Base-by-base conservation (phyloP, 2,888 invertebrate genomes). In the Emmelina monodactyla region DNA sequence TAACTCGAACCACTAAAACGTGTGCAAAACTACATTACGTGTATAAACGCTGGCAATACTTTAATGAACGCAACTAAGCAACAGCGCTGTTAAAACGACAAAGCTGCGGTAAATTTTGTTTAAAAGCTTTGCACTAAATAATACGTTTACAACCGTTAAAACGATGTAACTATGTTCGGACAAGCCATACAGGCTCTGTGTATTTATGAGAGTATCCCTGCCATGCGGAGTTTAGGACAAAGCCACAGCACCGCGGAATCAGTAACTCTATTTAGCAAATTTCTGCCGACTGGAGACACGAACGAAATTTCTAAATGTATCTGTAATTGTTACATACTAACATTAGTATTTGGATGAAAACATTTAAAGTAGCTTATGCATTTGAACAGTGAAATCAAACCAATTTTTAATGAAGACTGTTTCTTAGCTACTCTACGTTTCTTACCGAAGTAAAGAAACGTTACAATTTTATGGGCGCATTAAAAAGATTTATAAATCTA, bases 81-180 rank as follows among this genome's bases (percentile, higher is more conserved):
- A 25, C n/a, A 25, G 11, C 9, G 11, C 25, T 25, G 45, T 47
- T 49, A 46, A 51, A 45, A 46, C 41, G 33, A 37, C 37, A 38
- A 40, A 39, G 39, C 41, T 29, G 34, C 41, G 41, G 42, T 49
- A 51, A 47, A 52, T 49, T 46, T 46, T 46, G 45, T 50, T 53
- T 51, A 52, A 52, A 52, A 47, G 48, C 50, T 46, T 48, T 46
- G 46, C 51, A 53, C 55, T 62, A 61, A 59, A 65, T 62, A 58
- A 60, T 63, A 58, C 55, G 52, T 56, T 53, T 52, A 58, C 62
- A 60, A 50, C 52, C 57, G 55, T 63, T 61, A 58, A 55, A 55
- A 50, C 52, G 41, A 37, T 53, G 58, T 54, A 48, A 58, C 60
- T 53, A 55, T 49, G 54, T 54, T 47, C 33, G 34, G 33, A 28